Evolutionary conservation across 2,888 invertebrate species (phyloP), one percentile per base, ranked within the genome.

Genomic region (Drosophila eohydei): DNA sequence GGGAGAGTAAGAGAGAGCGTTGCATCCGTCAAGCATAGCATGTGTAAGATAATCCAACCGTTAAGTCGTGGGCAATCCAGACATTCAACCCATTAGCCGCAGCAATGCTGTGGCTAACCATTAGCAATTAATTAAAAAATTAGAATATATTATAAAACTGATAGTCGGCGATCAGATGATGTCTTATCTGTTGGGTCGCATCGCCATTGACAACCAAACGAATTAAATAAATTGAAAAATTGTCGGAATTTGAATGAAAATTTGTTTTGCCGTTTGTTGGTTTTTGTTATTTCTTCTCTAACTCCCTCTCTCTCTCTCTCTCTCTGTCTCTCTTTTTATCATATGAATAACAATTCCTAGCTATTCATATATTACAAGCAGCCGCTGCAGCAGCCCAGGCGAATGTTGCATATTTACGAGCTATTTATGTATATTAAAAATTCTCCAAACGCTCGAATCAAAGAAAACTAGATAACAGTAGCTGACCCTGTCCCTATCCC

Each of bases 401-500:
- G 54, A 83, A 86, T 77, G 75, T 80, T 84, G 78, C 87, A 87
- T 82, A 85, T 89, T 88, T 89, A 88, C 89, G 86, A 89, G 89
- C 61, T 89, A 88, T 88, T 89, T 89, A 89, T 89, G 89, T 84
- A 89, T 89, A 89, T 89, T 89, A 89, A 81, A 88, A 89, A 81
- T 88, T 82, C 84, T 74, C 72, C 52, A 69, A 69, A 56, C 56
- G 68, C 68, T 73, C 79, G 66, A 80, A 83, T 82, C 82, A 77
- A 79, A 81, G 67, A 78, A 82, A 71, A 78, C 71, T 79, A 83
- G 88, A 88, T 87, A 87, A 86, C 86, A 88, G 86, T 88, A 87
- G 88, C 88, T 74, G 41, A 64, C 38, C 46, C 44, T 62, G 32
- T 54, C 56, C 50, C 48, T 28, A 14, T n/a, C 12, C 57, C 61